Evolutionary conservation across 2,797 vertebrate genomes (phyloP), one percentile per base, ranked within the genome.

Genomic region (Sylvia borin): DNA sequence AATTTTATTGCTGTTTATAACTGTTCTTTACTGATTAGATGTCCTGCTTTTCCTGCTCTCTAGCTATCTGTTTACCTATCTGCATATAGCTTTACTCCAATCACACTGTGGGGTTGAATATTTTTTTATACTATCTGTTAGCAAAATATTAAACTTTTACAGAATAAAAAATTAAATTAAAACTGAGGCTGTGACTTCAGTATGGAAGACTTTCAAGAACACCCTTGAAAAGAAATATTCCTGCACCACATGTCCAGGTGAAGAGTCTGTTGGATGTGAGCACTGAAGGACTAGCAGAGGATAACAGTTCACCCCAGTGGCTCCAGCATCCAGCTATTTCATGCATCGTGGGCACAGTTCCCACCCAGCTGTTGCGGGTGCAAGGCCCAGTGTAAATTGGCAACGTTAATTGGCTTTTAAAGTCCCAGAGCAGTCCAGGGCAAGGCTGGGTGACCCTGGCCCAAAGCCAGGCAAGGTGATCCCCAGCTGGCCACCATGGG

Each of bases 1-100:
- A 97, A 97, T 97, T 97, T 97, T 97, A 97, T 97, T 97, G 94
- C 95, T 96, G 92, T 96, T 96, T 96, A 43, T 97, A 93, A 92
- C 92, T 96, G 82, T 95, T 81, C 53, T 91, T 94, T 75, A 78
- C 57, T 75, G 93, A 89, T 82, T 89, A 96, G 85, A 71, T 7
- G 40, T 88, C 47, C 93, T 94, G 92, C 93, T 96, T 90, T 96
- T 95, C 75, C 92, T 96, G 60, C 74, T 96, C 53, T 95, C 68
- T 97, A 51, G 88, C 53, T 43, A 12, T 96, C 73, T 90, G 91
- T 91, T 66, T 96, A 95, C 94, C 91, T 96, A 27, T 95, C 77
- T 80, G 64, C 96, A 76, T 95, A 78, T 93, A 92, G 95, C 90
- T 96, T 90, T 96, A 83, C 66, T 97, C 89, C 85, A 88, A 92